Conservation (phyloP, 2,113 vertebrate genomes). For the Semicossyphus pulcher region DNA sequence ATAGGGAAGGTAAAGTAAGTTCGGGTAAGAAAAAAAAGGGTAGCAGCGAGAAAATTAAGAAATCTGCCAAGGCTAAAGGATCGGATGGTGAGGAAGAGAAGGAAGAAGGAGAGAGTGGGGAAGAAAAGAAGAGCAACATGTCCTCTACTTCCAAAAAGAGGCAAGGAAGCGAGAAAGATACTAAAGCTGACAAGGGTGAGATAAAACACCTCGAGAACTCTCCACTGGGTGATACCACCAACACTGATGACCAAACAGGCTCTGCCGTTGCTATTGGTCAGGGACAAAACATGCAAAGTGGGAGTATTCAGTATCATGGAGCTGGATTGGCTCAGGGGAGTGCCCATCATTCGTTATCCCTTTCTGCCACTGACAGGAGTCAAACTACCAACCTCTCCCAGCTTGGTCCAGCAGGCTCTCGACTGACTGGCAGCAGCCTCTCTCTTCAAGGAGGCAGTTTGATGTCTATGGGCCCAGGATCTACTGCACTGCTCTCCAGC, state of each 20-base stretch:
- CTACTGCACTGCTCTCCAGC: slow-evolving; percentile 20
- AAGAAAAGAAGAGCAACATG: slow-evolving; percentile 1
- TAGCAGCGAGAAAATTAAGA: slow-evolving; percentile 21
- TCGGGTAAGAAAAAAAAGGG: slow-evolving; percentile 14
- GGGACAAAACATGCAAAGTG: slow-evolving; percentile 7
- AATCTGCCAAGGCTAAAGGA: slow-evolving; percentile 21
- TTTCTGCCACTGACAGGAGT: slow-evolving; percentile 23
- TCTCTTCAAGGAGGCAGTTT: slow-evolving; percentile 51
- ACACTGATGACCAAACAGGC: background rate
- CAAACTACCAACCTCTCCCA: slow-evolving; percentile 33
- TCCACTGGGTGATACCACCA: background rate
- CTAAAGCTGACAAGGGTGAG: background rate
- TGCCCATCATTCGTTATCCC: slow-evolving; percentile 16
- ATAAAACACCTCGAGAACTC: background rate
- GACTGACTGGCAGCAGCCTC: slow-evolving; percentile 37
- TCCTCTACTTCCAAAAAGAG: slow-evolving; percentile 6
- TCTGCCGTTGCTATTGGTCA: slow-evolving; percentile 3
- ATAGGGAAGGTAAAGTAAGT: slow-evolving; percentile 22
- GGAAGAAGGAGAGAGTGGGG: background rate
- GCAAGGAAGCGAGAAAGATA: background rate
- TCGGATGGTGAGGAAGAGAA: background rate
- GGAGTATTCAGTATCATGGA: slow-evolving; percentile 18
- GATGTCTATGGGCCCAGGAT: background rate
- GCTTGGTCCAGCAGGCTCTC: slow-evolving; percentile 31
- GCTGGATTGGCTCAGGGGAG: slow-evolving; percentile 21